Evolutionary conservation across 2,113 vertebrate genomes (phyloP).

Genomic region (Ciconia boyciana): DNA sequence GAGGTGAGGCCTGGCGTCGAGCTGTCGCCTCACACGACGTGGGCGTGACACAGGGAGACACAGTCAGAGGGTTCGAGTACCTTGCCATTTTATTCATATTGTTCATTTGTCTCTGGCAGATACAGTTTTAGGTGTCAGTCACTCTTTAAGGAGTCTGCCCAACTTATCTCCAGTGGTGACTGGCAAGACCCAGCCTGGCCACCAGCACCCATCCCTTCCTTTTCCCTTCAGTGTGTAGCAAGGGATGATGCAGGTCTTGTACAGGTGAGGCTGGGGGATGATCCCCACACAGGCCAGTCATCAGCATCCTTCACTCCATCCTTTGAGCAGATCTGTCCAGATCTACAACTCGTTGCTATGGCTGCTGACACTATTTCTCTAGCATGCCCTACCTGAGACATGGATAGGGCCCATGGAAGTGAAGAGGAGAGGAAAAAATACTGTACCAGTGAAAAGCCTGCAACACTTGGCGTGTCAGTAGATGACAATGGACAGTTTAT

Average conservation of each 20-base stretch:
- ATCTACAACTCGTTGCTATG: too few species aligned
- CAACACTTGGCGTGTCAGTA: accelerated
- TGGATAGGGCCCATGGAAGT: background rate
- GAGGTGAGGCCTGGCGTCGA: accelerated
- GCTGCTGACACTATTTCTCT: background rate
- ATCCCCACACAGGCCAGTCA: background rate
- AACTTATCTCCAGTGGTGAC: too few species aligned
- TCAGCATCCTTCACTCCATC: background rate
- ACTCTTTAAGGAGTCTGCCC: background rate
- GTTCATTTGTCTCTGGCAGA: background rate
- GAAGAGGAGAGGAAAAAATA: background rate
- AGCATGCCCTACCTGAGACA: background rate
- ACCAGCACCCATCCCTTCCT: accelerated
- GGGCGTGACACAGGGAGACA: background rate
- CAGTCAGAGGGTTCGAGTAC: accelerated
- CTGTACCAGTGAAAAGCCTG: background rate
- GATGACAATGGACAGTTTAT: background rate
- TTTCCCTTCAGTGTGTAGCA: background rate
- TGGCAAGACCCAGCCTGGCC: accelerated
- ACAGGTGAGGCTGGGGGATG: background rate
- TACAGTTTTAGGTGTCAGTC: background rate
- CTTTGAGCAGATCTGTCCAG: accelerated
- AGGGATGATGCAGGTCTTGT: background rate
- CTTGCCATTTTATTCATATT: accelerated
- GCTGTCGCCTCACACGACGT: accelerated